Conservation (phyloP, 2,113 vertebrate genomes). For the Epinephelus fuscoguttatus region DNA sequence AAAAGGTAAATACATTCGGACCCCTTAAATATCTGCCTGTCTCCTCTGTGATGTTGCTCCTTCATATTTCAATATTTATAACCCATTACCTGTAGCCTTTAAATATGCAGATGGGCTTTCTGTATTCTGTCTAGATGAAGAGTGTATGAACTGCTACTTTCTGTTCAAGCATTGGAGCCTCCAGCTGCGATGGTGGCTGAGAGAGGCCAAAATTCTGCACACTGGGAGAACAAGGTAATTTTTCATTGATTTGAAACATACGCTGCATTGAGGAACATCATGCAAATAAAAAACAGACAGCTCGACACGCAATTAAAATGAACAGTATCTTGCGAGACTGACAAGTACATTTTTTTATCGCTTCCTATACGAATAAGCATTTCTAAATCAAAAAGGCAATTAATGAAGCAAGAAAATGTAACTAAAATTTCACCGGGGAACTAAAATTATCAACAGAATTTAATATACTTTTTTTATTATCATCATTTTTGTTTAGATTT, state of each 20-base stretch:
- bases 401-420: not conserved
- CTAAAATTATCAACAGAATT: not conserved
- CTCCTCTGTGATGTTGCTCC: not conserved
- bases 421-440: not conserved
- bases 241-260: not conserved
- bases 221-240: not conserved
- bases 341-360: not conserved
- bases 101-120: not conserved
- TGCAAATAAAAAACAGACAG: not conserved
- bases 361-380: not conserved
- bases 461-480: not conserved
- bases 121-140: too few species aligned
- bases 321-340: not conserved
- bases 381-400: not conserved
- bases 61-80: not conserved
- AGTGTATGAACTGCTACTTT: not conserved
- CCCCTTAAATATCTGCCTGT: not conserved
- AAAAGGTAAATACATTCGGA: too few species aligned
- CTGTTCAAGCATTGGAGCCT: not conserved
- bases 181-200: not conserved
- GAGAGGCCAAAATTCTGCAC: not conserved
- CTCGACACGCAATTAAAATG: not conserved
- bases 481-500: too few species aligned
- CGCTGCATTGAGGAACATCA: not conserved
- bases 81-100: not conserved